Evolutionary conservation across 1,140 invertebrate genomes (phyloP).

Genomic region (Frieseomelitta varia): DNA sequence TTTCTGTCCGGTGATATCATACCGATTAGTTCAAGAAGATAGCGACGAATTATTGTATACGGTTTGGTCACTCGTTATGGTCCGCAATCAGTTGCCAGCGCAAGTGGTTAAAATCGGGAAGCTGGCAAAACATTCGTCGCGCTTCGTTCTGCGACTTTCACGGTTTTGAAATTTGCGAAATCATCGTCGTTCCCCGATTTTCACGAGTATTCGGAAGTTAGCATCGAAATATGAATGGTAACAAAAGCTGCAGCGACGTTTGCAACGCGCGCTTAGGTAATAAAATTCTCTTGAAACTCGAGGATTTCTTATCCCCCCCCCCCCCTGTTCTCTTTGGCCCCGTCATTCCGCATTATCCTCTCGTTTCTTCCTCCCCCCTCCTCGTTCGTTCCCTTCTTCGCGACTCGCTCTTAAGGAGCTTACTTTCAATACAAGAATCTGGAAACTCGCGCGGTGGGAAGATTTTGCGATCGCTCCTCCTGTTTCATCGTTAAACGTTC

Average conservation of each 20-base stretch:
- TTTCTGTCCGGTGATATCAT: too few relatives aligned
- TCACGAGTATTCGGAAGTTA: too few relatives aligned
- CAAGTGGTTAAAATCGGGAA: too few relatives aligned
- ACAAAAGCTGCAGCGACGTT: background rate
- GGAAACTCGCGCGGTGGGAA: constrained; percentile 63
- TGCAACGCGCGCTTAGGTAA: background rate
- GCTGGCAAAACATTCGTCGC: background rate
- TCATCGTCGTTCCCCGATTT: background rate
- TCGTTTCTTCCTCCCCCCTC: background rate
- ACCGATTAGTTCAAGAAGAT: too few relatives aligned
- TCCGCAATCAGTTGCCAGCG: too few relatives aligned
- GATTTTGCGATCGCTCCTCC: constrained; percentile 35
- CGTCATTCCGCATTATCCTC: background rate
- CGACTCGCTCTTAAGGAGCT: constrained; percentile 38
- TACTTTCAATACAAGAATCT: constrained; percentile 63
- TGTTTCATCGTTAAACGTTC: background rate
- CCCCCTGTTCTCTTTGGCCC: background rate
- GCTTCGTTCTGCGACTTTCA: background rate
- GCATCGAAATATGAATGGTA: too few relatives aligned
- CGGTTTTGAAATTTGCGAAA: background rate
- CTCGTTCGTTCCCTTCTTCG: background rate
- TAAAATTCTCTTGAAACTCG: constrained; percentile 44
- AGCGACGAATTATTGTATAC: too few relatives aligned
- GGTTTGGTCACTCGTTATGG: too few relatives aligned
- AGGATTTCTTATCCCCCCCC: background rate